Evolutionary conservation across 2,888 invertebrate species (phyloP).

Genomic region (Graphium colonna): DNA sequence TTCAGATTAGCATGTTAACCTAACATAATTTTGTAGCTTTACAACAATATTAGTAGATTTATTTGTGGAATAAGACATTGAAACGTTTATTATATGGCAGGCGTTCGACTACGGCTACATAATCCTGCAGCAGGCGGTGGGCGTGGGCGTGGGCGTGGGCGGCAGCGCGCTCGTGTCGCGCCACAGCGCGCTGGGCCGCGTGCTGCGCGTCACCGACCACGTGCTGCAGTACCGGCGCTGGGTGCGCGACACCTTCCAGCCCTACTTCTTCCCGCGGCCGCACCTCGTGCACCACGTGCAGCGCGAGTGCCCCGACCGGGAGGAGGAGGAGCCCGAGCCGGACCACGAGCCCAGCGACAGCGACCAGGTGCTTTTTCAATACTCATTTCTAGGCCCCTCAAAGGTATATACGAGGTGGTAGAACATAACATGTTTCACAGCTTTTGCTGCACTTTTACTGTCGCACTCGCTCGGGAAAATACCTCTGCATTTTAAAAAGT

Average conservation of each 20-base stretch:
- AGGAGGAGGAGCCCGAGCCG: constrained; percentile 25
- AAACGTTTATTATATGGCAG: no score
- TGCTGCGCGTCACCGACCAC: constrained; percentile 96
- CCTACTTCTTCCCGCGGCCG: constrained; percentile 61
- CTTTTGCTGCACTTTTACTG: no score
- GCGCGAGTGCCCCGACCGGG: constrained; percentile 27
- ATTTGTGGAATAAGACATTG: no score
- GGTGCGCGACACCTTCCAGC: constrained; percentile 70
- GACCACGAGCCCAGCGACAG: constrained; percentile 36
- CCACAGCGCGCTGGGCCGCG: constrained; percentile 90
- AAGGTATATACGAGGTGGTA: no score
- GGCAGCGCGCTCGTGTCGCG: constrained; percentile 67
- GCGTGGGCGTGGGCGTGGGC: constrained; percentile 44
- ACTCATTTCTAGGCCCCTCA: no score
- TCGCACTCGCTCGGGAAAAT: no score
- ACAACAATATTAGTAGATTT: no score
- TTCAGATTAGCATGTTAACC: no score
- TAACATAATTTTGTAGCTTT: no score
- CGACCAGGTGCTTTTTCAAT: constrained; percentile 48
- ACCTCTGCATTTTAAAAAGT: no score
- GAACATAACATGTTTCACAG: no score
- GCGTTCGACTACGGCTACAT: constrained; percentile 98
- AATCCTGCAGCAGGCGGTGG: constrained; percentile 88
- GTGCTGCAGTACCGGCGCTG: constrained; percentile 84
- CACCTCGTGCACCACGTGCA: constrained; percentile 24